These are phyloP conservation scores for Xenus cinereus DNA, from an alignment of 2,113 vertebrate genomes.

Conservation along the genomic window DNA sequence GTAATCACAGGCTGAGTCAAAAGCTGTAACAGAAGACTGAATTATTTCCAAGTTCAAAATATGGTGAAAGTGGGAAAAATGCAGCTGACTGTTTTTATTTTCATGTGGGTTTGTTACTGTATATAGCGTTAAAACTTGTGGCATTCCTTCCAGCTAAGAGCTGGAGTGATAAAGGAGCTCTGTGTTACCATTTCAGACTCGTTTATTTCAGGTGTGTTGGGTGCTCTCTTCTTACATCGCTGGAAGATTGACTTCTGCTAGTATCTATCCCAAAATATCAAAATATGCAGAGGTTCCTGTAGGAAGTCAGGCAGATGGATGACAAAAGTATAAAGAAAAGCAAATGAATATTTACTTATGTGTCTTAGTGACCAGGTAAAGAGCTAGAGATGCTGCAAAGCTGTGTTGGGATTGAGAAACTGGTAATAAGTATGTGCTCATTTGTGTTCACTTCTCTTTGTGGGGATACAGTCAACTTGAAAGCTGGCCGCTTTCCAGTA, in stretches of 20 bases:
- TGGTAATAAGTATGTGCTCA: background rate
- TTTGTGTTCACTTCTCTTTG: background rate
- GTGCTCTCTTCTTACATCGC: background rate
- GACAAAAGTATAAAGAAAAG: background rate
- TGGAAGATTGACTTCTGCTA: background rate
- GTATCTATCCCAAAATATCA: background rate
- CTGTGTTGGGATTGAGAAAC: background rate
- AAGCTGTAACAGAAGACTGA: background rate
- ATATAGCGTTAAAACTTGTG: background rate
- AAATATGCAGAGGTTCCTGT: background rate
- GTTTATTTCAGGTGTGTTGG: background rate
- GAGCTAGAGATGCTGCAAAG: background rate
- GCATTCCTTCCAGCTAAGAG: background rate
- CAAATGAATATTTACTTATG: background rate
- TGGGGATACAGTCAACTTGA: background rate
- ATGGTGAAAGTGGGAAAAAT: background rate
- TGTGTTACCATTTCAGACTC: background rate
- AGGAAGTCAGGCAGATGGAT: background rate
- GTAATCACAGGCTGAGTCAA: background rate
- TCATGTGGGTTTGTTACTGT: background rate
- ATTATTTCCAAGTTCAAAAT: background rate
- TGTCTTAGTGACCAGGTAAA: background rate
- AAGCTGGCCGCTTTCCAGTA: background rate
- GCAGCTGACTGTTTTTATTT: background rate
- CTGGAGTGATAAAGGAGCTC: background rate